These are phyloP conservation scores for Pyrrhia umbra DNA, from an alignment of 2,888 invertebrate genomes.

Conservation along the genomic window DNA sequence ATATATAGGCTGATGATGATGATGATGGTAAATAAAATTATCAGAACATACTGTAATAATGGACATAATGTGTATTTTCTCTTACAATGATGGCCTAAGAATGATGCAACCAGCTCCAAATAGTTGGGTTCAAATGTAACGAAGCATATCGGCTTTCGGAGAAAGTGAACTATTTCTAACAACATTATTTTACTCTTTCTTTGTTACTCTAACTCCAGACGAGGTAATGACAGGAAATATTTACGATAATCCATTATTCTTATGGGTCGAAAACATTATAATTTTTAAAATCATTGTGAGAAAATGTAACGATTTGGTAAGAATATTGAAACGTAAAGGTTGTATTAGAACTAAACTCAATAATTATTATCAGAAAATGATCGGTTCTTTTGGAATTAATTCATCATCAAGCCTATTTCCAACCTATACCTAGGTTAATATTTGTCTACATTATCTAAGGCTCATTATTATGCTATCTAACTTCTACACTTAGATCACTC, in stretches of 20 bases:
- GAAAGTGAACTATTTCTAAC: conserved; percentile 61
- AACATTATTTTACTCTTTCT: conserved; percentile 43
- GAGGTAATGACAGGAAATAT: conserved; percentile 32
- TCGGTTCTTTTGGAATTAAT: too few relatives aligned
- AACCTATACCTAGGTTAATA: too few relatives aligned
- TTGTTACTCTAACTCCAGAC: conserved; percentile 29
- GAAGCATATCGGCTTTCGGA: conserved; percentile 62
- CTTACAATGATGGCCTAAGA: conserved; percentile 29
- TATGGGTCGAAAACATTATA: conserved; percentile 18
- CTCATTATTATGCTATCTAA: not conserved
- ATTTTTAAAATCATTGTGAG: conserved; percentile 10
- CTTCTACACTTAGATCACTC: not conserved
- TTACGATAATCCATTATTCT: conserved; percentile 28
- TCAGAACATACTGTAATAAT: not conserved
- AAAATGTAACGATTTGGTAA: conserved; percentile 18
- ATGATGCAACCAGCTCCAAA: conserved; percentile 65
- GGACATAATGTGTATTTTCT: conserved; percentile 26
- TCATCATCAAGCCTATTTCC: too few relatives aligned
- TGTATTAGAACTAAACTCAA: not conserved
- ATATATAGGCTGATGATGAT: too few relatives aligned
- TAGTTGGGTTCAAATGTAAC: conserved; percentile 63
- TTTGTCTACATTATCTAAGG: not conserved
- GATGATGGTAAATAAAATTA: too few relatives aligned
- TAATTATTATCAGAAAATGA: too few relatives aligned
- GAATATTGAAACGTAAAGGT: conserved; percentile 7